These are phyloP conservation scores for Sceliomorpha sp. DNA, from an alignment of 2,888 invertebrate species.

Conservation along the genomic window DNA sequence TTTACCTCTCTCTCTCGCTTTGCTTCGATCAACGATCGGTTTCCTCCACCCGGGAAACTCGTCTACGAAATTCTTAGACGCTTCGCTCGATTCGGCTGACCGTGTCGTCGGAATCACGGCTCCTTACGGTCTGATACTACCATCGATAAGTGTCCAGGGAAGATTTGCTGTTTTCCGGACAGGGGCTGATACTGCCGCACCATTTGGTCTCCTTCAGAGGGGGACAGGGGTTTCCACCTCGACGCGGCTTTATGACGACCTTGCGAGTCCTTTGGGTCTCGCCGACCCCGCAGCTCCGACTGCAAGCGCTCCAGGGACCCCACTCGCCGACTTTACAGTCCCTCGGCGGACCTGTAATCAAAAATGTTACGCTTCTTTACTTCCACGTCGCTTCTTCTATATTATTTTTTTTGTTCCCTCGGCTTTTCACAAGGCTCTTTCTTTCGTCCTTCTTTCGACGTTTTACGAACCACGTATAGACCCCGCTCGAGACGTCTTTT, in stretches of 20 bases:
- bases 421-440: not conserved
- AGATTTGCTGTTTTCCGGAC: conserved; percentile 79
- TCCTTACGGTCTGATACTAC: conserved; percentile 57
- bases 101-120: conserved; percentile 15
- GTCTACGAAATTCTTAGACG: conserved; percentile 21
- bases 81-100: conserved; percentile 13
- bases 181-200: conserved; percentile 90
- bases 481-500: conserved; percentile 1
- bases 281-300: conserved; percentile 94
- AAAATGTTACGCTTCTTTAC: conserved; percentile 9
- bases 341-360: conserved; percentile 83
- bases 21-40: conserved; percentile 29
- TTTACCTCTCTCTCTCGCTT: conserved; percentile 17
- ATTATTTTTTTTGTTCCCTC: conserved; percentile 1
- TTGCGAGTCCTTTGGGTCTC: conserved; percentile 90
- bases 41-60: conserved; percentile 15
- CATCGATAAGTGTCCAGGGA: conserved; percentile 65
- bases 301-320: conserved; percentile 94
- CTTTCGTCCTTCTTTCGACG: not conserved
- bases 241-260: conserved; percentile 87
- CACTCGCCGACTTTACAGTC: conserved; percentile 93
- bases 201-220: conserved; percentile 92
- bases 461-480: not conserved
- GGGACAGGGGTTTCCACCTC: conserved; percentile 91
- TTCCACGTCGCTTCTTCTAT: conserved; percentile 7